Evolutionary conservation across 2,113 vertebrate genomes (phyloP), one percentile per base, ranked within the genome.

Genomic region (Scopus umbretta): DNA sequence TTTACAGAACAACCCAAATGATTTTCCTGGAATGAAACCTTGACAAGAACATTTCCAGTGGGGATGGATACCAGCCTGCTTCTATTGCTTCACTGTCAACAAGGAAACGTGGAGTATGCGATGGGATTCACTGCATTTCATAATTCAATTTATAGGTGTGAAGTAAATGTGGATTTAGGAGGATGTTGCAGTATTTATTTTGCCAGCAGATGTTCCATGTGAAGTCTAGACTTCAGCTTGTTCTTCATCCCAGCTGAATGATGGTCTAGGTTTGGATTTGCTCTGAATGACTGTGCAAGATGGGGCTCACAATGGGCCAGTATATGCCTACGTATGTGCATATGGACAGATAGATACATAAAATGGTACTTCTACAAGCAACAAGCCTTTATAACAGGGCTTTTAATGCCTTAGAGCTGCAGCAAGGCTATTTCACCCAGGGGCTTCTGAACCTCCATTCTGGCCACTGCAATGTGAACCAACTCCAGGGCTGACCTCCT

Each of bases 61-160:
- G 52, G 59, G 72, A 90, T 93, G 75, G 59, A 96, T 90, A 92
- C 67, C 92, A 96, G 76, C 49, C 62, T 91, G 83, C 65, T 91
- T 89, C 80, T 43, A 30, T 8, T 4, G 9, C 27, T 56, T 76
- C 56, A 25, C 0, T 36, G 59, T 76, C 80, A 92, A 49, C 86
- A 81, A 81, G 59, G 30, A 81, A 95, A 63, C 0, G 0, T 65
- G 40, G 61, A 90, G 6, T 71, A 90, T 23, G 56, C 0, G 1
- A 62, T 40, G 43, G 34, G 34, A 73, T 91, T 90, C 49, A 68
- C 25, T 29, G 36, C 1, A 3, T 81, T 87, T 87, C 43, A 23
- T 52, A 84, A 81, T 25, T 81, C 66, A 86, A 16, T 7, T 12
- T 38, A 27, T 29, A 70, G 73, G 34, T 91, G 40, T 42, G 75